These are phyloP conservation scores for Ptychobarbus kaznakovi DNA, from an alignment of 2,797 vertebrate genomes.

Conservation along the genomic window DNA sequence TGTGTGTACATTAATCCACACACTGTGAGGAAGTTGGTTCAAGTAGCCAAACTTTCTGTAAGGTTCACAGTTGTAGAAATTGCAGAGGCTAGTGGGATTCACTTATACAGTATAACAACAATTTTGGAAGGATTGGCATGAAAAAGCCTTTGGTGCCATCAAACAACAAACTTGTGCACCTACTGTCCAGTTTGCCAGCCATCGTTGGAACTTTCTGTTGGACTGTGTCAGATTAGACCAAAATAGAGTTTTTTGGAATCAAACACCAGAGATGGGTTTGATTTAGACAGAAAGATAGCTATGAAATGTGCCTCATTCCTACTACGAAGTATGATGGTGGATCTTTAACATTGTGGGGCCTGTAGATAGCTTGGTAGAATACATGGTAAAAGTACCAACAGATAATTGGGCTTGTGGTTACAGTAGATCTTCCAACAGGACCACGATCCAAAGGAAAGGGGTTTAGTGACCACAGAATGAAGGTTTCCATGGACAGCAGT, in stretches of 20 bases:
- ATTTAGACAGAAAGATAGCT: not conserved
- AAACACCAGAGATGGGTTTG: not conserved
- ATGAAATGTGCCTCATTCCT: not conserved
- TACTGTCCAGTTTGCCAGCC: not conserved
- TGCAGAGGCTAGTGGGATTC: not conserved
- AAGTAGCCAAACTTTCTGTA: no score
- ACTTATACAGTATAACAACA: no score
- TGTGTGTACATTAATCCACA: no score
- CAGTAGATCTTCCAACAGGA: not conserved
- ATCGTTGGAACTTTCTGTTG: not conserved
- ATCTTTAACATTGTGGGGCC: not conserved
- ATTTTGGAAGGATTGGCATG: no score
- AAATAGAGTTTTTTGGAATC: not conserved
- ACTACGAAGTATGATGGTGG: not conserved
- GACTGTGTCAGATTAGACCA: not conserved
- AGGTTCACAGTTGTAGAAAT: not conserved
- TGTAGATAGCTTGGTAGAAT: not conserved
- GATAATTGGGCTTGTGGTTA: not conserved
- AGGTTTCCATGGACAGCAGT: not conserved
- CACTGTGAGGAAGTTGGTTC: no score
- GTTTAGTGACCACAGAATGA: not conserved
- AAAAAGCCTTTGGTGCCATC: not conserved
- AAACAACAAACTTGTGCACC: not conserved
- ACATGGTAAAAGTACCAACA: not conserved
- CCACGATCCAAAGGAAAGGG: not conserved